These are phyloP conservation scores for Aulostomus chinensis DNA, from an alignment of 2,797 vertebrate species.

Conservation along the genomic window DNA sequence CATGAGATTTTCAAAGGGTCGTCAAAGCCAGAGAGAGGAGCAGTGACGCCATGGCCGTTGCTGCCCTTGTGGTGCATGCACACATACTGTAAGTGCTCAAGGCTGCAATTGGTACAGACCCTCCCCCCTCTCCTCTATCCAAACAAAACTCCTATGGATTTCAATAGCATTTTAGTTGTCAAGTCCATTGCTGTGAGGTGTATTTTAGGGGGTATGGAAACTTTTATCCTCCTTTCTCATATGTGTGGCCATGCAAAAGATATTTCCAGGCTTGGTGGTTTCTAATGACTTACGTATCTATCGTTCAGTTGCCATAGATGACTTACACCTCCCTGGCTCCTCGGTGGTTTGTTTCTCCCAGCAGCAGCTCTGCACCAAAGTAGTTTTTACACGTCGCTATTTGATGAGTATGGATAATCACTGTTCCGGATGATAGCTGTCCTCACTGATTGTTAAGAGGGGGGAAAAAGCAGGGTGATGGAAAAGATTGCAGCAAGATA, in stretches of 20 bases:
- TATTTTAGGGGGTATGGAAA: constrained; percentile 37
- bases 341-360: constrained; percentile 15
- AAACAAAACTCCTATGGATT: too few species aligned
- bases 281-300: constrained; percentile 34
- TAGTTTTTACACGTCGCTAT: constrained; percentile 47
- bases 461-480: constrained; percentile 1
- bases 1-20: too few species aligned
- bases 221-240: constrained; percentile 24
- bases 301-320: constrained; percentile 21
- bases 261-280: constrained; percentile 44
- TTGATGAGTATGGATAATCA: constrained; percentile 47
- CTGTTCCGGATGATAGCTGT: constrained; percentile 35
- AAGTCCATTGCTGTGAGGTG: constrained; percentile 12
- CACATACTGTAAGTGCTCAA: too few species aligned
- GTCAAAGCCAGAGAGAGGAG: too few species aligned
- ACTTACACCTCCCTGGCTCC: constrained; percentile 24
- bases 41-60: too few species aligned
- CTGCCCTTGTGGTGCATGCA: too few species aligned
- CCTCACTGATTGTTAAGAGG: constrained; percentile 19
- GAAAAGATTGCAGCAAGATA: constrained; percentile 50
- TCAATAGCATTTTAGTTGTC: not conserved
- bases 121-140: not conserved
- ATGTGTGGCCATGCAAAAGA: constrained; percentile 25
- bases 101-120: too few species aligned
- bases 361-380: constrained; percentile 15